Percentiles rank a stretch among this genome's conserved stretches.
Evolutionary conservation across 2,797 vertebrate genomes (phyloP).

Genomic region (Melanotaenia boesemani): DNA sequence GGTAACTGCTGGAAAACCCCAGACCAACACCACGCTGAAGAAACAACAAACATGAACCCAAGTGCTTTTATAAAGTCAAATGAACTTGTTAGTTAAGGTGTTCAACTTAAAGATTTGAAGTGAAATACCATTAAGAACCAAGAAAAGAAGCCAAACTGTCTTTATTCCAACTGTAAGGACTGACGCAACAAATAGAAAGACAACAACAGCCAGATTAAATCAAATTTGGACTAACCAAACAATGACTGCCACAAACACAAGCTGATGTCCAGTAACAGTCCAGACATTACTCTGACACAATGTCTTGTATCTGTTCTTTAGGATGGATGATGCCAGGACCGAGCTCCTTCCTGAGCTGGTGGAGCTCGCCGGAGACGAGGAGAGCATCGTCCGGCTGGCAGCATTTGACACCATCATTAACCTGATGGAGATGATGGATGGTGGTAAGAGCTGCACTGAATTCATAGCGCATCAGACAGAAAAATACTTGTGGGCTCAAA

Average conservation of each 20-base stretch:
- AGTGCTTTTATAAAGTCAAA: no score
- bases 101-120: no score
- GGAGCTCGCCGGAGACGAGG: constrained; percentile 90
- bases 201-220: no score
- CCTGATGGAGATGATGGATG: constrained; percentile 90
- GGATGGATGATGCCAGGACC: constrained; percentile 90
- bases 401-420: constrained; percentile 94
- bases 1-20: constrained; percentile 75
- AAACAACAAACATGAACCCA: background rate
- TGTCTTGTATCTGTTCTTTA: constrained; percentile 53
- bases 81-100: no score
- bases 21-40: background rate
- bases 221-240: constrained; percentile 30
- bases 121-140: no score
- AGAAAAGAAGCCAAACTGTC: no score
- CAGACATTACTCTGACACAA: background rate
- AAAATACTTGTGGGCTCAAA: background rate
- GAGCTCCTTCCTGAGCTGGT: constrained; percentile 92
- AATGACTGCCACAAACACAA: background rate
- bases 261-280: background rate
- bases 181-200: background rate
- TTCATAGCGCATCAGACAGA: background rate
- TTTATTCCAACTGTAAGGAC: background rate
- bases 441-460: constrained; percentile 74
- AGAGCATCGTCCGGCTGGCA: constrained; percentile 89